Percentiles rank a stretch among this genome's conserved stretches.
These are phyloP conservation scores for Ptilorrhoa leucosticta DNA, from an alignment of 2,113 vertebrate species.

Conservation along the genomic window DNA sequence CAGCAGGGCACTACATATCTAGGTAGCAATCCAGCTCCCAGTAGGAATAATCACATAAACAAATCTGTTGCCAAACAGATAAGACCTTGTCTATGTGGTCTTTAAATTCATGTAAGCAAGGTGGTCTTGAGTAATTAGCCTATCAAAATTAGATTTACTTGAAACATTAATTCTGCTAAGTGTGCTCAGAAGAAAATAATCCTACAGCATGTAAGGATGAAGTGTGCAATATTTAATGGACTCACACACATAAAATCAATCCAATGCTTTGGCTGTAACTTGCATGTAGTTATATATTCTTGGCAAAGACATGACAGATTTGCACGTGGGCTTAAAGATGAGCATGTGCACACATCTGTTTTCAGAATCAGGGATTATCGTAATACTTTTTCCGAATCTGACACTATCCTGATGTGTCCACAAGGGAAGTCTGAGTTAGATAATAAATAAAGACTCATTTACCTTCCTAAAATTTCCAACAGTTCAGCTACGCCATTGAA, in stretches of 20 bases:
- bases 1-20: not conserved
- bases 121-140: not conserved
- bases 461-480: slow-evolving; percentile 99
- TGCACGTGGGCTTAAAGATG: not conserved
- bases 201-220: not conserved
- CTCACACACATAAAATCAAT: not conserved
- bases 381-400: not conserved
- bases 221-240: not conserved
- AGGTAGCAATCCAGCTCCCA: not conserved
- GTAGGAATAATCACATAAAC: not conserved
- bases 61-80: not conserved
- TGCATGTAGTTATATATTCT: not conserved
- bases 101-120: not conserved
- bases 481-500: slow-evolving; percentile 98
- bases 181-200: not conserved
- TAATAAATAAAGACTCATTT: slow-evolving; percentile 39
- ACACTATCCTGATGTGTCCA: not conserved
- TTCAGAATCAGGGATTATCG: not conserved
- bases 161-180: not conserved
- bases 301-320: not conserved
- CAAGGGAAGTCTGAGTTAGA: not conserved
- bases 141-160: not conserved
- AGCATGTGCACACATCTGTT: not conserved
- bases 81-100: not conserved
- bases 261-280: not conserved